Evolutionary conservation across 2,797 vertebrate genomes (phyloP).

Genomic region (Sphenopsis melanotis): DNA sequence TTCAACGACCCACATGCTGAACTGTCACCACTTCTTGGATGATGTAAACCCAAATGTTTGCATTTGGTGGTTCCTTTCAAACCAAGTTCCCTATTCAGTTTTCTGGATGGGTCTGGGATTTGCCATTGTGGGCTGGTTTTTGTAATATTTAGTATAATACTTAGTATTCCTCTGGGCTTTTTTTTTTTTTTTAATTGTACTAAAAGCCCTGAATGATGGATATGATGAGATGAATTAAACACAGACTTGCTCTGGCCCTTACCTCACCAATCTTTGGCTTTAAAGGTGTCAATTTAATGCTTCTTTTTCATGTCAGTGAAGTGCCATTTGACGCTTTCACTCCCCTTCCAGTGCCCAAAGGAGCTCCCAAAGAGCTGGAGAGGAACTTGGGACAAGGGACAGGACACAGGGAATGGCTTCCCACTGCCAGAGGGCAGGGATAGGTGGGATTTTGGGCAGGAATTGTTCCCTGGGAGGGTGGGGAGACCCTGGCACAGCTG

Average conservation of each 20-base stretch:
- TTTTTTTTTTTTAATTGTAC: neutral
- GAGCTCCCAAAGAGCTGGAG: accelerated
- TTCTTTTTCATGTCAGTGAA: neutral
- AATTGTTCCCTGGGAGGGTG: accelerated
- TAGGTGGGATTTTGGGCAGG: accelerated
- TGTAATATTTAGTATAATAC: accelerated
- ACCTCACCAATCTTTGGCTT: neutral
- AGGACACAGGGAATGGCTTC: neutral
- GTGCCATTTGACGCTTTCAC: neutral
- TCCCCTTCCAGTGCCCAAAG: neutral
- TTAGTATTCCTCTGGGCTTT: neutral
- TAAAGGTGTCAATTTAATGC: neutral
- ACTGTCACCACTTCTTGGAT: neutral
- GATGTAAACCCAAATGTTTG: neutral
- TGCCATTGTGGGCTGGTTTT: neutral
- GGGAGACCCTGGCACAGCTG: accelerated
- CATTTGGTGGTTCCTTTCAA: neutral
- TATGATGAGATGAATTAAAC: neutral
- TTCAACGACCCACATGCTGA: accelerated
- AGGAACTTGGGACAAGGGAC: neutral
- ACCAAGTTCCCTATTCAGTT: neutral
- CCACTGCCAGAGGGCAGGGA: neutral
- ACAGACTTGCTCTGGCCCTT: too few relatives aligned
- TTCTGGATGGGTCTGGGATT: neutral
- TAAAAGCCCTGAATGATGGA: neutral